Conservation (phyloP, 2,888 invertebrate genomes). For the Onchidella celtica region DNA sequence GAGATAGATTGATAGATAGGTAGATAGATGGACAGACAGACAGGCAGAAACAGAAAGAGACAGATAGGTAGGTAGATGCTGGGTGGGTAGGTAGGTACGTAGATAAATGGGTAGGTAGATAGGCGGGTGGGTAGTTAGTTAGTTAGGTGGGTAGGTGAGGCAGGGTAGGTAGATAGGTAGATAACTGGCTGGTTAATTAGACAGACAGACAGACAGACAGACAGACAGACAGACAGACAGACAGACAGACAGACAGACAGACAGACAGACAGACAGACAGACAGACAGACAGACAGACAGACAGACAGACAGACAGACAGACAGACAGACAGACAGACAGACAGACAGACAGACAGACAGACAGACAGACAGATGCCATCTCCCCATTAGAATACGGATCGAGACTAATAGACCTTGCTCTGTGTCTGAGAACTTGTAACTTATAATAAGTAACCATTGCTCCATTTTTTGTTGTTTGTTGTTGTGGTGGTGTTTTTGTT, state of each 20-base stretch:
- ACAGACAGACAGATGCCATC: neutral
- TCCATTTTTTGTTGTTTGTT: too few relatives aligned
- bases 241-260: neutral
- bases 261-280: neutral
- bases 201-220: neutral
- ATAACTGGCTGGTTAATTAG: neutral
- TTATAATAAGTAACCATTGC: too few relatives aligned
- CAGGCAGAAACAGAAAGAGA: neutral
- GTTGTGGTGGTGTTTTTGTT: too few relatives aligned
- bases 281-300: neutral
- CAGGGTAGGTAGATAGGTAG: constrained; percentile 2
- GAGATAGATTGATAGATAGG: neutral
- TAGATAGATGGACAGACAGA: neutral
- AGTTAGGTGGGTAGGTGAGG: neutral
- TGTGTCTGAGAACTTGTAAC: too few relatives aligned
- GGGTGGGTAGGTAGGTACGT: neutral
- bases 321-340: neutral
- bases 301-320: neutral
- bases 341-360: neutral
- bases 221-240: neutral
- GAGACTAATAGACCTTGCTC: too few relatives aligned
- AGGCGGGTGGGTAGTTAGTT: neutral
- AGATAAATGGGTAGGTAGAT: neutral
- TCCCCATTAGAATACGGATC: too few relatives aligned
- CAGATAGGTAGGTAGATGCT: neutral